Base-by-base conservation (phyloP, 2,113 vertebrate genomes). In the Scolopax mira region DNA sequence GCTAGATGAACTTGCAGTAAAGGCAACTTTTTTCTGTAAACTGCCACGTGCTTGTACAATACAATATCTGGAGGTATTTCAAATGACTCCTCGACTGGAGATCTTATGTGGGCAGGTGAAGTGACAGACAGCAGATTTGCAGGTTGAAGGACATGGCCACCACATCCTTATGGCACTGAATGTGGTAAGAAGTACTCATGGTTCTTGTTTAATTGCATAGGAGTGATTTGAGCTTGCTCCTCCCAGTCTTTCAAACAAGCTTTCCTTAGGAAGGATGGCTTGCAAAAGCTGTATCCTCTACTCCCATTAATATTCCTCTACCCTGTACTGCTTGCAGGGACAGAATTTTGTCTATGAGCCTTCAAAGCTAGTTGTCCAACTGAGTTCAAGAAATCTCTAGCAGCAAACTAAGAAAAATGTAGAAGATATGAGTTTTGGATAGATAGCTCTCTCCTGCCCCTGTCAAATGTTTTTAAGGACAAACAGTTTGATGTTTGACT, bases 31-130 rank as follows among this genome's bases (percentile, higher is more conserved):
- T 73, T 25, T 46, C 33, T 67, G 9, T 49, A 61, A 88, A 61
- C 27, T 21, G 33, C 65, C 60, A 30, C 0, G 0, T 6, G 3
- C 27, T 66, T 66, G 22, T 11, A 17, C 4, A 55, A 17, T 39
- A 49, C 60, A 66, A 72, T 28, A 22, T 31, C 21, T 22, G 49
- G 39, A 73, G 44, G 5, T 28, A 13, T 55, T 49, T 67, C 8
- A 31, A 11, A 48, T 55, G 41, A 28, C 11, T 67, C 37, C 23
- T 48, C 57, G 72, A 18, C 21, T 28, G 54, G 30, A 61, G 31
- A 37, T 37, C 31, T 42, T 37, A 33, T 5, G 28, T 52, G 49
- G 18, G 33, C 24, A 41, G 33, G 21, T 57, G 42, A 85, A 33
- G 58, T 18, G 28, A 41, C 49, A 64, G 67, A 23, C 10, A 57